Evolutionary conservation across 2,113 vertebrate genomes (phyloP), one percentile per base, ranked within the genome.

Genomic region (Bufo gargarizans): DNA sequence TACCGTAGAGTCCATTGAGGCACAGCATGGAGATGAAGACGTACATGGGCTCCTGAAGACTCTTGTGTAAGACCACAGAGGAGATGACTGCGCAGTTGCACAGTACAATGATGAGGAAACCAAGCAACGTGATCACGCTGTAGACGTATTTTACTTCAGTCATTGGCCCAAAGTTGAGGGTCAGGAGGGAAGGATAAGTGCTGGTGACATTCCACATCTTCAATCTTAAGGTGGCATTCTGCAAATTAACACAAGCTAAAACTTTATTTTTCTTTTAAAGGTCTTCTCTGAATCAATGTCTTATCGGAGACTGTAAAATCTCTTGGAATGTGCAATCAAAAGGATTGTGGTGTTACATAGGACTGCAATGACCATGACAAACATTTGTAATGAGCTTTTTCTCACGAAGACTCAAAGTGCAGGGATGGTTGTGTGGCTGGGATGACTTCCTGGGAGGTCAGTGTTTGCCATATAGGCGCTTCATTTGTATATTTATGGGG

Each of bases 41-140:
- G 78, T 82, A 88, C 86, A 88, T 88, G 2, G 86, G 86, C 55
- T 88, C 78, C 3, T 88, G 86, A 5, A 88, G 56, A 33, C 43
- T 49, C 10, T 50, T 72, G 20, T 82, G 17, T 47, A 72, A 3
- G 1, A 19, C 53, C 7, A 88, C 43, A 5, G 56, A 14, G 10
- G 77, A 6, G 63, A 87, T 87, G 17, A 87, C 77, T 3, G 77
- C 50, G 16, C 22, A 78, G 20, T 87, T 87, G 33, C 6, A 87
- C 6, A 80, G 6, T 0, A 87, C 17, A 17, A 76, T 80, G 8
- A 79, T 16, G 3, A 80, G 4, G 12, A 56, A 87, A 12, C 61
- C 76, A 7, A 80, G 6, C 0, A 87, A 56, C 0, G 49, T 47
- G 4, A 87, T n/a, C n/a, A 11, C n/a, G 17, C 85, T 80, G 77